These are phyloP conservation scores for Caenorhabditis plicata DNA, from an alignment of 2,888 invertebrate genomes.

Conservation along the genomic window DNA sequence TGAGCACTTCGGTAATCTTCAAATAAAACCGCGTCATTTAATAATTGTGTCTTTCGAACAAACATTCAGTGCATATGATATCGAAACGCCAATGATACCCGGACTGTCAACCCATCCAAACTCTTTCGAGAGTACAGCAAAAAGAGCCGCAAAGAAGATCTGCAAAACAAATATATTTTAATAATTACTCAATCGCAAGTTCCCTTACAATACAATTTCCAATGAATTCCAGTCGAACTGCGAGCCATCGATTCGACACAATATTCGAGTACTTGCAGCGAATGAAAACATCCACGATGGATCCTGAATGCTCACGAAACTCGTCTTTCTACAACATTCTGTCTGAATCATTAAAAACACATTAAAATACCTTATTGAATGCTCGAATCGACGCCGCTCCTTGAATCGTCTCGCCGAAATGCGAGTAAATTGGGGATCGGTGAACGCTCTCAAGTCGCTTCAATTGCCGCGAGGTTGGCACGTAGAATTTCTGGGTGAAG, in stretches of 20 bases:
- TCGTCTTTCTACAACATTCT: constrained; percentile 2
- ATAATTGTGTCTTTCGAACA: neutral
- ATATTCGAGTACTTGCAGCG: constrained; percentile 49
- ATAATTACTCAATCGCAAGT: neutral
- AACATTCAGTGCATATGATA: constrained; percentile 70
- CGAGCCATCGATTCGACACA: constrained; percentile 77
- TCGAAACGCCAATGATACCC: constrained; percentile 70
- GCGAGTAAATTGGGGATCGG: constrained; percentile 63
- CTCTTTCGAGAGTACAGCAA: constrained; percentile 75
- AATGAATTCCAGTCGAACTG: constrained; percentile 89
- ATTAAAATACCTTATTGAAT: constrained; percentile 39
- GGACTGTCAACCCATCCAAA: constrained; percentile 66
- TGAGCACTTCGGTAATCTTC: constrained; percentile 60
- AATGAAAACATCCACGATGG: constrained; percentile 40
- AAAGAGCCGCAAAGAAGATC: constrained; percentile 83
- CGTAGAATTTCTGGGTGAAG: constrained; percentile 86
- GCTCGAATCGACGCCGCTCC: constrained; percentile 68
- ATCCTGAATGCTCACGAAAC: constrained; percentile 13
- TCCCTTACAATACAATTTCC: constrained; percentile 83
- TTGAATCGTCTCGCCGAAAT: constrained; percentile 67
- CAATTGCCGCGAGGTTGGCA: constrained; percentile 84
- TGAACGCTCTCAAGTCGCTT: constrained; percentile 55
- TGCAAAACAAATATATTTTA: constrained; percentile 71
- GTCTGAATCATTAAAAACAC: neutral
- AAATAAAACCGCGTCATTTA: neutral